Percentiles rank a stretch among this genome's conserved stretches.
Conservation (phyloP, 1,140 invertebrate genomes). For the Anastrepha ludens region DNA sequence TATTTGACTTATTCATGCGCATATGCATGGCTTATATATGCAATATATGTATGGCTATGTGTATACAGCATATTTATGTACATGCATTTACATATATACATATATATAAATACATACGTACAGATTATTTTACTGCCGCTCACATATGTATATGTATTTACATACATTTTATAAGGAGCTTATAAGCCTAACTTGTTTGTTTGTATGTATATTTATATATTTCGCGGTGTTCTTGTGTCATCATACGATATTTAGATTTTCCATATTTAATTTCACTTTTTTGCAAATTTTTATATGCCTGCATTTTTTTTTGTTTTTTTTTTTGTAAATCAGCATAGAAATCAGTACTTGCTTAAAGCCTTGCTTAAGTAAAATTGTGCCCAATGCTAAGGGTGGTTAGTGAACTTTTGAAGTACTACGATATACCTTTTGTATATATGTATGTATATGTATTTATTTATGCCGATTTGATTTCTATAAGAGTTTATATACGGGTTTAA, state of each 20-base stretch:
- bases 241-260: too few relatives aligned
- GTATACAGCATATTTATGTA: not conserved
- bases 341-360: slow-evolving; percentile 32
- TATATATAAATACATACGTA: too few relatives aligned
- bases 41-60: not conserved
- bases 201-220: not conserved
- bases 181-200: not conserved
- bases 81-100: not conserved
- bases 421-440: not conserved
- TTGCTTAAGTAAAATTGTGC: slow-evolving; percentile 49
- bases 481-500: not conserved
- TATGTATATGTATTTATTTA: not conserved
- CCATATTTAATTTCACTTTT: not conserved
- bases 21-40: not conserved
- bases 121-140: not conserved
- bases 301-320: not conserved
- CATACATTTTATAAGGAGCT: too few relatives aligned
- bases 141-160: too few relatives aligned
- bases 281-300: not conserved
- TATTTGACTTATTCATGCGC: not conserved
- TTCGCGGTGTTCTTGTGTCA: not conserved
- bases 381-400: slow-evolving; percentile 11
- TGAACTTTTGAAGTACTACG: not conserved
- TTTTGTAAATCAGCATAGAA: slow-evolving; percentile 9
- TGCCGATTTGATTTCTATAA: not conserved